Base-by-base conservation (phyloP, 2,888 invertebrate genomes). In the Tuta absoluta region DNA sequence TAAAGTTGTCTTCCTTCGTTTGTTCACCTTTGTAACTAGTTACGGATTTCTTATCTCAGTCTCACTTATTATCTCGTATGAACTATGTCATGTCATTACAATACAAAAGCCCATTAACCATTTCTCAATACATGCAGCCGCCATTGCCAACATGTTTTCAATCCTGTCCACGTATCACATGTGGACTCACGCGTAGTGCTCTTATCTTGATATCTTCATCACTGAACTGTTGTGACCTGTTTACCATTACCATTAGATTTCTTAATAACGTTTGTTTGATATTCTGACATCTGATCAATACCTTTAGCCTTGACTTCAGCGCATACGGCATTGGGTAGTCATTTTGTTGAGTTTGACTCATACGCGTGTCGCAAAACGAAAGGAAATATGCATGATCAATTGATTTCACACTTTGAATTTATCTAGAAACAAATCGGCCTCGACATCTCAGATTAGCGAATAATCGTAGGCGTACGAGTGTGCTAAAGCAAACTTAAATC, bases 201-300 rank as follows among this genome's bases (percentile, higher is more conserved):
- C 62, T 75, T 79, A 81, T 82, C 79, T 81, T 76, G 79, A 78
- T 76, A 72, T 76, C 78, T 79, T 77, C 76, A 80, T 84, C 81
- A 72, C 33, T 53, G 62, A 70, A 69, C 73, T 69, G 73, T 73
- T 75, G 72, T 77, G 72, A 76, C 74, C 70, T 66, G 67, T 73
- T 71, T 65, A 71, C 69, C 71, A 53, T 53, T n/a, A 17, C 33
- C 33, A 73, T 73, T 72, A 72, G 71, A 78, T 81, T 76, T 77
- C 71, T 78, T 83, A 83, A 85, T 81, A 78, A 80, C 78, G 74
- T 79, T 73, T 79, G 77, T 72, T 73, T 71, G 75, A 73, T 75
- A 73, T 72, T 76, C 72, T 68, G 80, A 82, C 85, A 81, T 76
- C 69, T 72, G 76, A 83, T 84, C 76, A 75, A 75, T 78, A 78